Base-by-base conservation (phyloP, 2,113 vertebrate species). In the Pelvicachromis taeniatus region DNA sequence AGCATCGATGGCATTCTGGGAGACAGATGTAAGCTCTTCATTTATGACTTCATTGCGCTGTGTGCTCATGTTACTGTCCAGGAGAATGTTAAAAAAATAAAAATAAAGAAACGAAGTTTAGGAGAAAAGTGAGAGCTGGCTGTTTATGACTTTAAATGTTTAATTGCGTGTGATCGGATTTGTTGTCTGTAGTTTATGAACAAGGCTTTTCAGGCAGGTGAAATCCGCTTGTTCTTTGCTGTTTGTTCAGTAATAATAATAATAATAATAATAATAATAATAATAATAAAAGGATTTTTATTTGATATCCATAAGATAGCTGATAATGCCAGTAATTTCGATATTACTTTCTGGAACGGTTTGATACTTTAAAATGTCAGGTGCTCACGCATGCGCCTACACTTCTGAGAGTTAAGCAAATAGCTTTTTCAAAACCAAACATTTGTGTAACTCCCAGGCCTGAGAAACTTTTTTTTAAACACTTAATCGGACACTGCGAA, bases 401-500 rank as follows among this genome's bases (percentile, higher is more conserved):
- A 21, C 29, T 29, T 23, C 19, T 58, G 48, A 82, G 54, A 80
- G 87, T 88, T 83, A 88, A 87, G 80, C 79, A 81, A 40, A 94
- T 96, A 96, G 96, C 95, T 95, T 94, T 95, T 96, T 96, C 58
- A 5, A 97, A 97, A 98, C 97, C 97, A 99, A 99, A 99, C 97
- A 99, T 98, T 99, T 99, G 97, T 97, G 97, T 96, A 98, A 97
- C 97, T 89, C 86, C 53, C 97, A 97, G 96, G 97, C 97, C 97
- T 98, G 97, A 97, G 97, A 97, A 96, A 96, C 96, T 95, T 96
- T 94, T 94, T 68, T 73, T 73, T 29, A 48, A 73, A 73, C 96
- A 97, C 97, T 97, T 97, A 98, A 99, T 98, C 96, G 97, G 97
- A 98, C 97, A 98, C 97, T 98, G 97, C 97, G 97, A 98, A 99